phyloP scores from a whole-genome alignment of 2,888 invertebrate genomes.

The Chelonus formosanus region DNA sequence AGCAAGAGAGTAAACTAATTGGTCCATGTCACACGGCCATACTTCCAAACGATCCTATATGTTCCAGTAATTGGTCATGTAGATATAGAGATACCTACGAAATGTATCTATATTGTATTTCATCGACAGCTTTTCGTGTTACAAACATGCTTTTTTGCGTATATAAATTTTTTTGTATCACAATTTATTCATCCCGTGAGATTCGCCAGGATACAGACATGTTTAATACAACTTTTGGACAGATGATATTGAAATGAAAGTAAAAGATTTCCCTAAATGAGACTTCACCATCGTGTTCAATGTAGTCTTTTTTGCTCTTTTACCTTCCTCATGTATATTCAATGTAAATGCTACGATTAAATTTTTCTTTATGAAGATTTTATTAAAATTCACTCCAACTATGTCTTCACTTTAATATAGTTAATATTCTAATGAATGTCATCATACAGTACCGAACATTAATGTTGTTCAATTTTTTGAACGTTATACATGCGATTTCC shows the following conservation, averaged over 20 bases:
- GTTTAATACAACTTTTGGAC: slow-evolving; percentile 1
- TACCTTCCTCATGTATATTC: too few species aligned
- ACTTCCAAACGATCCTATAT: slow-evolving; percentile 24
- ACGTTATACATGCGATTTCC: too few species aligned
- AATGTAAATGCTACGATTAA: too few species aligned
- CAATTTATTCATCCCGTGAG: not conserved
- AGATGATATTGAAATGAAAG: not conserved
- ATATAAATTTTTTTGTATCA: slow-evolving; percentile 2
- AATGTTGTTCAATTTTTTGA: too few species aligned
- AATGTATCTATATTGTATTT: slow-evolving; percentile 1
- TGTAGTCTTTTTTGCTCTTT: too few species aligned
- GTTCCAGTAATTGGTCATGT: slow-evolving; percentile 33
- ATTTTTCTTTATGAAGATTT: too few species aligned
- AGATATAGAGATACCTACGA: slow-evolving; percentile 22
- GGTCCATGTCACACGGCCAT: slow-evolving; percentile 35
- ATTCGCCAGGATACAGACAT: not conserved
- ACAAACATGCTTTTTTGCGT: not conserved
- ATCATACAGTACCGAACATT: too few species aligned
- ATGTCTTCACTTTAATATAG: too few species aligned
- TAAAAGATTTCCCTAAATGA: not conserved
- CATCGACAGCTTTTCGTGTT: slow-evolving; percentile 17
- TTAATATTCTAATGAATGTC: too few species aligned
- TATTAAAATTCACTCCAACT: too few species aligned
- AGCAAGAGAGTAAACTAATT: slow-evolving; percentile 34
- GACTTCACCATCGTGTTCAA: not conserved